Evolutionary conservation across 2,888 invertebrate genomes (phyloP).

Genomic region (Lasioglossum oenotherae): DNA sequence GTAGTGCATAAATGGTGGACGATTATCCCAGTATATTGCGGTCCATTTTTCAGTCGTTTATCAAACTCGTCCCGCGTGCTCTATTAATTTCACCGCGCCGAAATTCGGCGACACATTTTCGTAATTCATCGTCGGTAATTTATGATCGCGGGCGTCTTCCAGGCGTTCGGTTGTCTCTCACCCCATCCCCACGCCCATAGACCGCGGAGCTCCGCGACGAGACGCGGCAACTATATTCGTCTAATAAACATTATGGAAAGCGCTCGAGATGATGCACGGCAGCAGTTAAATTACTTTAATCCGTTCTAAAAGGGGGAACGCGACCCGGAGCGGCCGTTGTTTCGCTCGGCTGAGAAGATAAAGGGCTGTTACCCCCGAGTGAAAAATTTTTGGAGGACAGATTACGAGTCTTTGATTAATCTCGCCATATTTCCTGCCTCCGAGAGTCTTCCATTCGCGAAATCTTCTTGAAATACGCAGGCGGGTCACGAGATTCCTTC

Average conservation of each 20-base stretch:
- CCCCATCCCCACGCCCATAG: background rate
- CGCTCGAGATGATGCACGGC: constrained; percentile 67
- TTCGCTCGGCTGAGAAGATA: constrained; percentile 28
- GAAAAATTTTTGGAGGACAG: constrained; percentile 43
- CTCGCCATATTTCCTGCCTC: background rate
- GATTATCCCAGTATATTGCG: background rate
- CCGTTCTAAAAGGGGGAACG: constrained; percentile 40
- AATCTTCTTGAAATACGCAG: background rate
- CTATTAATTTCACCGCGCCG: constrained; percentile 37
- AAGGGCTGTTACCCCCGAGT: constrained; percentile 39
- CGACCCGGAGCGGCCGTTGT: constrained; percentile 21
- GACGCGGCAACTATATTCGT: constrained; percentile 65
- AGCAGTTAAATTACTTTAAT: constrained; percentile 71
- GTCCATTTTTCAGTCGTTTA: constrained; percentile 9
- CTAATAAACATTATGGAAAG: constrained; percentile 73
- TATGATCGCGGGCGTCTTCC: constrained; percentile 57
- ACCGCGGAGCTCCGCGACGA: constrained; percentile 5
- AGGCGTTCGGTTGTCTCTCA: constrained; percentile 30
- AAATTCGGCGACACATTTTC: constrained; percentile 72
- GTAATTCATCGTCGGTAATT: constrained; percentile 68
- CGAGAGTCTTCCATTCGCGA: background rate
- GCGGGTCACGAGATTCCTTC: background rate
- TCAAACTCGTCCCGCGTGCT: background rate
- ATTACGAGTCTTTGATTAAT: constrained; percentile 48
- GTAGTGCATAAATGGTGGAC: background rate